Conservation (phyloP, 2,888 invertebrate species). For the Parasteatoda lunata region DNA sequence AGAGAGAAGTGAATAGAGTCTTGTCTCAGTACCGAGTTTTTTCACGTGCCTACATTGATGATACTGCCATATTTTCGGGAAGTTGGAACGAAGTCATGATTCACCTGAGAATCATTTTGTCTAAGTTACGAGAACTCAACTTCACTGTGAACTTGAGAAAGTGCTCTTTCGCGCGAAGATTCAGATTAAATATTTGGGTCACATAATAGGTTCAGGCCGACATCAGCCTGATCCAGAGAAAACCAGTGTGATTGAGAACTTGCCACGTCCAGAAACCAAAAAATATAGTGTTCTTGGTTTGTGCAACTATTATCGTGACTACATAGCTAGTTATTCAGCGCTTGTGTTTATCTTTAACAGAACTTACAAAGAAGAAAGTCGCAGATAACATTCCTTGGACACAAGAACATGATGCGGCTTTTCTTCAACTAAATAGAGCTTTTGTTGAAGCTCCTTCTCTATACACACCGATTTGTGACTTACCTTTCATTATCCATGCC, state of each 20-base stretch:
- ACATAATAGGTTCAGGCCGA: neutral
- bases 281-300: neutral
- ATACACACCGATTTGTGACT: neutral
- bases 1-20: slow-evolving; percentile 54
- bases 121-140: no score
- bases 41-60: neutral
- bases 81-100: neutral
- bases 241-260: neutral
- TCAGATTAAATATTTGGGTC: neutral
- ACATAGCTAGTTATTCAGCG: no score
- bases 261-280: neutral
- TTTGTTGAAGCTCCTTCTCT: no score
- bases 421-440: no score
- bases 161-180: neutral
- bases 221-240: slow-evolving; percentile 18
- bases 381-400: no score
- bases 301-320: no score
- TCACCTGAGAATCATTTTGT: neutral
- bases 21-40: slow-evolving; percentile 6
- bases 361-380: no score
- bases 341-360: no score
- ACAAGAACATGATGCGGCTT: no score
- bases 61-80: neutral
- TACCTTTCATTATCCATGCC: neutral
- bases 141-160: neutral